Base-by-base conservation (phyloP, 2,888 invertebrate genomes). In the Anthoptus insignis region DNA sequence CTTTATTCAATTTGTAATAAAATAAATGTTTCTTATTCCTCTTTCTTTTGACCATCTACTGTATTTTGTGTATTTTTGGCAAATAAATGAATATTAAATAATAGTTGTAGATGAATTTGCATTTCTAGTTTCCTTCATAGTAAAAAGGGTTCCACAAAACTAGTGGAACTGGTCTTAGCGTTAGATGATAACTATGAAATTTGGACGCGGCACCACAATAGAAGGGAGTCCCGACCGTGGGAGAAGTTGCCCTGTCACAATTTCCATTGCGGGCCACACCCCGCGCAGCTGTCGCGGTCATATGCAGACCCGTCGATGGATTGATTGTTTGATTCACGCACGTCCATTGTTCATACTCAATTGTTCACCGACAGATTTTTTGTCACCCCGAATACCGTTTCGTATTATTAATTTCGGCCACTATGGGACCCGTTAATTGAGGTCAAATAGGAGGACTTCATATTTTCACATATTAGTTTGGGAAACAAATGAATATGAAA, bases 311-410 rank as follows among this genome's bases (percentile, higher is more conserved):
- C 82, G 83, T 82, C 81, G 83, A 80, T 76, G 76, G 77, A 88
- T 87, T 88, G 87, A 89, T 91, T 91, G 90, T 91, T 90, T 86
- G 87, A 89, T 86, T 81, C 85, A 75, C 81, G 83, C 81, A 76
- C 76, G 74, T 72, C 63, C 71, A 84, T 91, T 91, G 90, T 90
- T 88, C 89, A 79, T 77, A 70, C 54, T 50, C 37, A 53, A 66
- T 54, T 60, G 72, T 69, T 68, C 71, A 57, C 58, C 64, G 29
- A 52, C 64, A 67, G 64, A 70, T 59, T 70, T 72, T 69, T 71
- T 69, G 69, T 53, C 63, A 68, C 64, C 66, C 61, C 54, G 65
- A 68, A 65, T 65, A 65, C 34, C 34, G 50, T 54, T 59, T 21
- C 19, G 47, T 57, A 63, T 58, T 70, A 71, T 72, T 72, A 65